Evolutionary conservation across 2,113 vertebrate genomes (phyloP).

Genomic region (Ammodramus savannarum): DNA sequence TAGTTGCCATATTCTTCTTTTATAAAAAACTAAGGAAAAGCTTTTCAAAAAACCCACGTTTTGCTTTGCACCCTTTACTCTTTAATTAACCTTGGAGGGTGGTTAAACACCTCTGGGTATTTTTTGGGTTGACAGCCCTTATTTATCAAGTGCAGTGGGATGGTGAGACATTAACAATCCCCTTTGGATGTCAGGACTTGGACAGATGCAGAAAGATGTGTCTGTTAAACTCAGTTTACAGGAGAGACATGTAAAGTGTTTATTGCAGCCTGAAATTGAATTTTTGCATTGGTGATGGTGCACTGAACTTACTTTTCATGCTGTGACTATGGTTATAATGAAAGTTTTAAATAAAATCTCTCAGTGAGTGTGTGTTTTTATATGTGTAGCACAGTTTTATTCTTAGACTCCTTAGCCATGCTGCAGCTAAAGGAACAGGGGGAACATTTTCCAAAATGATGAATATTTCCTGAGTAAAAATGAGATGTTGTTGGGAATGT

Average conservation of each 20-base stretch:
- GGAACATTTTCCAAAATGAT: slow-evolving; percentile 15
- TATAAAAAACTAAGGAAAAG: not conserved
- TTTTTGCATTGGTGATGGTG: not conserved
- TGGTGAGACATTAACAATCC: not conserved
- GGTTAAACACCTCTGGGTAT: not conserved
- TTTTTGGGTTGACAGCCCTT: not conserved
- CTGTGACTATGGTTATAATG: not conserved
- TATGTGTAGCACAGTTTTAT: not conserved
- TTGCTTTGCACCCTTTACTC: not conserved
- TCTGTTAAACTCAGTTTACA: not conserved
- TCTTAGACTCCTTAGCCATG: not conserved
- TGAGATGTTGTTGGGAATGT: slow-evolving; percentile 41
- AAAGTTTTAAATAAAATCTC: slow-evolving; percentile 29
- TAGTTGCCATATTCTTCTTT: not conserved
- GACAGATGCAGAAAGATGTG: not conserved
- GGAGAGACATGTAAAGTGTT: not conserved
- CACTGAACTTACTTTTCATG: not conserved
- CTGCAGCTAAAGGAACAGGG: not conserved
- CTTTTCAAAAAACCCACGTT: not conserved
- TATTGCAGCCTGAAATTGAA: not conserved
- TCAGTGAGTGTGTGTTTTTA: not conserved
- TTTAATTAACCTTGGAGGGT: not conserved
- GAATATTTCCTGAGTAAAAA: slow-evolving; percentile 50
- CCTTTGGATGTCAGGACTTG: not conserved
- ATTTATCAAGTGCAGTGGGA: not conserved